phyloP scores from a whole-genome alignment of 2,797 vertebrate genomes.

The Todus mexicanus region DNA sequence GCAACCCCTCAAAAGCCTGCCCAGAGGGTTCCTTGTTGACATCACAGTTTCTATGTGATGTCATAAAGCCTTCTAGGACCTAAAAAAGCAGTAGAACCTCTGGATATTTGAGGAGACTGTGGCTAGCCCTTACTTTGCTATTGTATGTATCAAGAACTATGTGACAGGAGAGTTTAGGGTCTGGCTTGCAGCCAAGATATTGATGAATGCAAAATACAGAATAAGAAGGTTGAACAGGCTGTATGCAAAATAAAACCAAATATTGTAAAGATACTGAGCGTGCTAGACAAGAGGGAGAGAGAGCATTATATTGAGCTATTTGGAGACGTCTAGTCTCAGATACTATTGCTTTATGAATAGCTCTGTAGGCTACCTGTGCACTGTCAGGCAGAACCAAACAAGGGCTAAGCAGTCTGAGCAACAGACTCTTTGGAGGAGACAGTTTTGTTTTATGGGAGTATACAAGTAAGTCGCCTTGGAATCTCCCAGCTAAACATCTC shows the following conservation, averaged over 20 bases:
- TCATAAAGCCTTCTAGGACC: neutral
- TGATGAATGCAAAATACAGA: neutral
- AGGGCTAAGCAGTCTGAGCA: neutral
- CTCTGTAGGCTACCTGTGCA: neutral
- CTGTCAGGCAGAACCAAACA: neutral
- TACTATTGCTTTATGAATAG: neutral
- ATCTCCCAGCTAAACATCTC: neutral
- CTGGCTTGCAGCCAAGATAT: neutral
- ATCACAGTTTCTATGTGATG: slow-evolving; percentile 23
- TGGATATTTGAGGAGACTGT: neutral
- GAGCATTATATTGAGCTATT: neutral
- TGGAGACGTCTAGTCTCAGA: neutral
- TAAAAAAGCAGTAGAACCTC: neutral
- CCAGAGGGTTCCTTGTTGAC: slow-evolving; percentile 32
- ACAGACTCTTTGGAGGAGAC: neutral
- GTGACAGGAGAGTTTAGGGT: neutral
- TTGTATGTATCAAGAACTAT: neutral
- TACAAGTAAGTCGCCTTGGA: neutral
- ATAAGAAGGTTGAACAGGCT: neutral
- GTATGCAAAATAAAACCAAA: neutral
- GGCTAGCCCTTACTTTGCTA: neutral
- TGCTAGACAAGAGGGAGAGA: neutral
- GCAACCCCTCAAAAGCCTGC: slow-evolving; percentile 31
- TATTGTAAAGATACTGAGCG: neutral
- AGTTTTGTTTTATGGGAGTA: neutral